Evolutionary conservation across 2,797 vertebrate genomes (phyloP).

Genomic region (Chiloscyllium punctatum): DNA sequence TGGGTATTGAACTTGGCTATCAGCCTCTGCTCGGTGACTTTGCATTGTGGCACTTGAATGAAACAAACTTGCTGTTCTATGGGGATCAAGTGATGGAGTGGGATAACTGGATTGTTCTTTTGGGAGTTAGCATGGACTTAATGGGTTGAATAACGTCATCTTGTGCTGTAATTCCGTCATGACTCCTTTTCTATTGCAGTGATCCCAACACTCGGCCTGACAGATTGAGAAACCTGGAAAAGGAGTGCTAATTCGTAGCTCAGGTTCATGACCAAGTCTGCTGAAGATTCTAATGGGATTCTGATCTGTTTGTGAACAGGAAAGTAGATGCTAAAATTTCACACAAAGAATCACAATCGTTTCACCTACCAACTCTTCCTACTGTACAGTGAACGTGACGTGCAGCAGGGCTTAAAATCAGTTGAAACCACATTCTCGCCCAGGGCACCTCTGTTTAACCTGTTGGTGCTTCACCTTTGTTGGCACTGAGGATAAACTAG

Average conservation of each 20-base stretch:
- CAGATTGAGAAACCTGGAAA: background rate
- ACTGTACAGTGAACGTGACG: background rate
- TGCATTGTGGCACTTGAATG: no score
- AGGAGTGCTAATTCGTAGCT: background rate
- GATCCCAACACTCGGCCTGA: background rate
- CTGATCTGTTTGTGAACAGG: background rate
- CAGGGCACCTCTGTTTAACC: background rate
- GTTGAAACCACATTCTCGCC: background rate
- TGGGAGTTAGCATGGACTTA: no score
- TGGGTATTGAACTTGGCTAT: no score
- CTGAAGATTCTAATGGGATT: background rate
- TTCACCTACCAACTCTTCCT: background rate
- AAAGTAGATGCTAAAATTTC: background rate
- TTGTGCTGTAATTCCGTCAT: no score
- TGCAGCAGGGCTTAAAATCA: background rate
- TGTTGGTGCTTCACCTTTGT: background rate
- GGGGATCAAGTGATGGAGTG: no score
- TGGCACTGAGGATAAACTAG: background rate
- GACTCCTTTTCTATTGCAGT: background rate
- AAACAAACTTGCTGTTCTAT: no score
- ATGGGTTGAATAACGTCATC: no score
- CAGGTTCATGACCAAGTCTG: background rate
- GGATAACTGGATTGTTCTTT: no score
- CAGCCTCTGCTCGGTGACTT: no score
- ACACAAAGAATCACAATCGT: background rate